Evolutionary conservation across 2,113 vertebrate species (phyloP).

Genomic region (Neomonachus schauinslandi): DNA sequence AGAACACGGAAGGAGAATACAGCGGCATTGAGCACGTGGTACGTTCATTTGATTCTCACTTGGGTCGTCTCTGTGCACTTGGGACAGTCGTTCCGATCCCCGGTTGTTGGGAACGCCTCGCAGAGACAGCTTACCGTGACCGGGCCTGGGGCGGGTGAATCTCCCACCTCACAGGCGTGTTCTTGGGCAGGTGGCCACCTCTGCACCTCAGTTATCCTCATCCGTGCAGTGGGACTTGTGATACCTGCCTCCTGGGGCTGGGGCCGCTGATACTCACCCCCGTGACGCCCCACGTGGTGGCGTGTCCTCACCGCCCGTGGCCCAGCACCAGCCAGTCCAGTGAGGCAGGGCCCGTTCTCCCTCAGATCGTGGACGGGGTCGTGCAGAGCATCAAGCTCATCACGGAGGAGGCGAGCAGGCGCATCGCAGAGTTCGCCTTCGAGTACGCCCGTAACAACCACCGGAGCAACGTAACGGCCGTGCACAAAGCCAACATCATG

Average conservation of each 20-base stretch:
- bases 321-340: neutral
- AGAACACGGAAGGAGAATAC: slow-evolving; percentile 94
- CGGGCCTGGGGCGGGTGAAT: neutral
- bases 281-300: rapidly evolving
- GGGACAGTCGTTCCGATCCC: neutral
- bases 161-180: neutral
- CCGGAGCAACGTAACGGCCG: slow-evolving; percentile 94
- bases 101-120: neutral
- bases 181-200: neutral
- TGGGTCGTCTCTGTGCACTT: neutral
- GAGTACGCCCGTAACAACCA: slow-evolving; percentile 97
- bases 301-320: rapidly evolving
- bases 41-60: slow-evolving; percentile 57
- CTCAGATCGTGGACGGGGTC: slow-evolving; percentile 97
- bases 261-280: neutral
- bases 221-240: neutral
- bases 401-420: slow-evolving; percentile 94
- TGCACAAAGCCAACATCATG: slow-evolving; percentile 99
- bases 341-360: slow-evolving; percentile 13
- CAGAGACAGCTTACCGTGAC: neutral
- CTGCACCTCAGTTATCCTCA: neutral
- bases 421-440: slow-evolving; percentile 97
- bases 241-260: neutral
- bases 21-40: slow-evolving; percentile 98
- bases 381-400: slow-evolving; percentile 99